These are phyloP conservation scores for Drosophila suboccidentalis DNA, from an alignment of 2,888 invertebrate genomes.

Conservation along the genomic window DNA sequence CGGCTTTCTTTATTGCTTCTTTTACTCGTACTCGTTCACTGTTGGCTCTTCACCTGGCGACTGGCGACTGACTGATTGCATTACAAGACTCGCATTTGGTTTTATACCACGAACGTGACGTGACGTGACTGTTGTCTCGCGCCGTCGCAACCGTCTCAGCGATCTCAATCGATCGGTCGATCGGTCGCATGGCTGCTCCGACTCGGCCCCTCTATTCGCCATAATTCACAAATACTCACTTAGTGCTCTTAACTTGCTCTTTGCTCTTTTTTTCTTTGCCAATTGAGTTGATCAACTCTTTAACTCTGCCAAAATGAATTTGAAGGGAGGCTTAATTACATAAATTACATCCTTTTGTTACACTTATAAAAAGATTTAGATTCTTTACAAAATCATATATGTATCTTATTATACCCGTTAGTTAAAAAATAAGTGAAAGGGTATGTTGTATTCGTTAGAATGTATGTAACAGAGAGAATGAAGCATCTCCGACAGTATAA, in stretches of 20 bases:
- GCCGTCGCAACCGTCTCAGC: conserved; percentile 16
- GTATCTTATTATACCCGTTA: too few species aligned
- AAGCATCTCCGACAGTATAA: too few species aligned
- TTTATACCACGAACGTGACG: conserved; percentile 77
- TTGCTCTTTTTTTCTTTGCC: conserved; percentile 15
- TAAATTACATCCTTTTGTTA: too few species aligned
- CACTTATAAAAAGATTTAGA: too few species aligned
- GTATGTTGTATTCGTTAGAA: too few species aligned
- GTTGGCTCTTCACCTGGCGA: conserved; percentile 47
- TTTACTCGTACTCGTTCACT: conserved; percentile 12
- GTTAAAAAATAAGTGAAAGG: too few species aligned
- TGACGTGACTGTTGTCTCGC: conserved; percentile 64
- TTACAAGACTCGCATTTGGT: conserved; percentile 62
- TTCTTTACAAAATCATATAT: too few species aligned
- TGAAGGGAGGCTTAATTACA: too few species aligned
- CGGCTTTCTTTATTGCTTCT: conserved; percentile 35
- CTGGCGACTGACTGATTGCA: conserved; percentile 72
- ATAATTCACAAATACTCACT: conserved; percentile 20
- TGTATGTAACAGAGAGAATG: too few species aligned
- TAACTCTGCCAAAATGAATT: too few species aligned
- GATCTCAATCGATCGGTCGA: conserved; percentile 16
- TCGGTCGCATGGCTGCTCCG: conserved; percentile 2
- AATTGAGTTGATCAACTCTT: not conserved
- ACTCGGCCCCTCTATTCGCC: conserved; percentile 11
- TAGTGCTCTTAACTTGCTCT: conserved; percentile 22